A percentile compares a stretch with the other conserved stretches of the same genome.
Evolutionary conservation across 1,140 invertebrate genomes (phyloP).

Genomic region (Harpegnathos saltator): DNA sequence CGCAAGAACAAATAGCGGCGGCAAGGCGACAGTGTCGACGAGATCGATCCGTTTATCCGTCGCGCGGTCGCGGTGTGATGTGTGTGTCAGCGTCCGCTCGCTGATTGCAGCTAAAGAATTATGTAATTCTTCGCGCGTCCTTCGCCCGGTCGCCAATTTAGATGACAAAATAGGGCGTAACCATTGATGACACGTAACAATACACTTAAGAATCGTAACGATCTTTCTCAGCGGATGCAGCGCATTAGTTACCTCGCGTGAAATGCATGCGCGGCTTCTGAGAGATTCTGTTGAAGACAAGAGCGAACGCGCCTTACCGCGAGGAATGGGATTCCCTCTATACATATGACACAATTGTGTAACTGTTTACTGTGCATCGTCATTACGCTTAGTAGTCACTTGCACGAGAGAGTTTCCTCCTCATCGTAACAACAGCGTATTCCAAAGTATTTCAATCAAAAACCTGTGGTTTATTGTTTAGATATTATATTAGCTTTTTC

Average conservation of each 20-base stretch:
- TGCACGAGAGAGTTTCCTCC: not conserved
- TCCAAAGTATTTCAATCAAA: not conserved
- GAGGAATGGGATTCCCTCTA: no score
- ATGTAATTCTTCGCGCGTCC: not conserved
- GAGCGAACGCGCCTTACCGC: no score
- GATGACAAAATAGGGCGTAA: slow-evolving; percentile 32
- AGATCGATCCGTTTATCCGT: slow-evolving; percentile 27
- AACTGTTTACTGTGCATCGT: no score
- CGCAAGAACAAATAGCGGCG: not conserved
- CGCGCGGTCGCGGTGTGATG: not conserved
- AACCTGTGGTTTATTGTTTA: no score
- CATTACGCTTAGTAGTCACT: no score
- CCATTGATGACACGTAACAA: slow-evolving; percentile 24
- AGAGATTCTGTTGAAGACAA: no score
- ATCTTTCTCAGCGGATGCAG: slow-evolving; percentile 6
- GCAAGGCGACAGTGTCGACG: not conserved
- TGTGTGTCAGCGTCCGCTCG: slow-evolving; percentile 38
- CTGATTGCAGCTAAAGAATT: slow-evolving; percentile 19
- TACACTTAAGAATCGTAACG: slow-evolving; percentile 27
- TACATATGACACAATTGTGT: no score
- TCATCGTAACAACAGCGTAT: not conserved
- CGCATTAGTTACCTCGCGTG: slow-evolving; percentile 14
- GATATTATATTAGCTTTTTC: not conserved
- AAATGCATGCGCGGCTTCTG: no score
- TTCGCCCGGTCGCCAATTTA: slow-evolving; percentile 31